Conservation (phyloP, 2,113 vertebrate genomes). For the Phalacrocorax brasilianus region DNA sequence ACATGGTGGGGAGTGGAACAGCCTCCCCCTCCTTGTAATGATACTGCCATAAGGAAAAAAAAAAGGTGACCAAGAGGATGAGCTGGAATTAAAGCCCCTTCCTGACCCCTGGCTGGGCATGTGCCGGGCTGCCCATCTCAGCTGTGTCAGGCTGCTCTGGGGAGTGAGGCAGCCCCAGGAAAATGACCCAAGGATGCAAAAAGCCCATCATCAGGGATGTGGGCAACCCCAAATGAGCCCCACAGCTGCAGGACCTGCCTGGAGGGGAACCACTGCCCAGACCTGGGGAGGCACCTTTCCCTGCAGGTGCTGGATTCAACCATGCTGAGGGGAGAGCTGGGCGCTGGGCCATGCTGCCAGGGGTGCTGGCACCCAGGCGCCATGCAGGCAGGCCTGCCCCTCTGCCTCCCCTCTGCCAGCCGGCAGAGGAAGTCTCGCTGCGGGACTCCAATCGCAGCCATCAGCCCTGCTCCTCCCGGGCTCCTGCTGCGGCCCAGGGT, state of each 20-base stretch:
- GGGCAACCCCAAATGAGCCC: background rate
- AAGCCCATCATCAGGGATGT: fast-evolving
- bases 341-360: background rate
- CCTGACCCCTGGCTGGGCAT: background rate
- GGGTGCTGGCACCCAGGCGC: background rate
- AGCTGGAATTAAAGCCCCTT: background rate
- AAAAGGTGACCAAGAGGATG: background rate
- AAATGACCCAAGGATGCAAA: background rate
- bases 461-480: slow-evolving; percentile 29
- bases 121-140: background rate
- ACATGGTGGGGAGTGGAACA: background rate
- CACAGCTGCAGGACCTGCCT: background rate
- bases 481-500: background rate
- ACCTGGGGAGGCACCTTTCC: background rate
- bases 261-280: too few species aligned
- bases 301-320: fast-evolving
- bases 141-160: background rate
- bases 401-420: background rate
- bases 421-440: slow-evolving; percentile 48
- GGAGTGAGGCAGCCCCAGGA: background rate
- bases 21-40: background rate
- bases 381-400: background rate
- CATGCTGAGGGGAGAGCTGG: fast-evolving
- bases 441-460: slow-evolving; percentile 21
- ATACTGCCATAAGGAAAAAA: background rate